Evolutionary conservation across 2,113 vertebrate genomes (phyloP).

Genomic region (Dicaeum eximium): DNA sequence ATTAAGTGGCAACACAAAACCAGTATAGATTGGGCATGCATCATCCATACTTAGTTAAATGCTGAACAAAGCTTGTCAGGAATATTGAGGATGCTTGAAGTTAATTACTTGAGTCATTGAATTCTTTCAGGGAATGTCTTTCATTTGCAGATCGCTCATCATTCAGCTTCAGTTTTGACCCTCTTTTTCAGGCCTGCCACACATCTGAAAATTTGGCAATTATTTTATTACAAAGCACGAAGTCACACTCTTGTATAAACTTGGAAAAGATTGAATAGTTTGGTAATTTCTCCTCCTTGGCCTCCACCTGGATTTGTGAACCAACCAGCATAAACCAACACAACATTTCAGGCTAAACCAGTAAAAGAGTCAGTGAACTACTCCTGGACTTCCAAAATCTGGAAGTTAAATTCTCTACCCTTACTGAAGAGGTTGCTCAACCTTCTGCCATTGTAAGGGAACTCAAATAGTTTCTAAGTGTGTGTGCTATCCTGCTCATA

Average conservation of each 20-base stretch:
- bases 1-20: not conserved
- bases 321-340: not conserved
- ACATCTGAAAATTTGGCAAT: not conserved
- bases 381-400: not conserved
- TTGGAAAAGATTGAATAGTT: not conserved
- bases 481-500: not conserved
- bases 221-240: not conserved
- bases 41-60: not conserved
- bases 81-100: not conserved
- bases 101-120: not conserved
- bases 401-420: not conserved
- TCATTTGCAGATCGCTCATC: not conserved
- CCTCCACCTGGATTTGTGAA: not conserved
- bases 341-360: not conserved
- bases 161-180: not conserved
- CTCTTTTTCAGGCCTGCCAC: not conserved
- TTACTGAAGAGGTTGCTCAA: not conserved
- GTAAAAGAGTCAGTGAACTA: not conserved
- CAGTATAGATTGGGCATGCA: accelerated
- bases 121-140: not conserved
- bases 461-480: not conserved
- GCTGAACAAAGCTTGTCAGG: not conserved
- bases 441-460: not conserved
- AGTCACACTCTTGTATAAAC: not conserved
- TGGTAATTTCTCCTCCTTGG: not conserved